A percentile compares a stretch with the other conserved stretches of the same genome.
Conservation (phyloP, 2,797 vertebrate species). For the Leuciscus waleckii region DNA sequence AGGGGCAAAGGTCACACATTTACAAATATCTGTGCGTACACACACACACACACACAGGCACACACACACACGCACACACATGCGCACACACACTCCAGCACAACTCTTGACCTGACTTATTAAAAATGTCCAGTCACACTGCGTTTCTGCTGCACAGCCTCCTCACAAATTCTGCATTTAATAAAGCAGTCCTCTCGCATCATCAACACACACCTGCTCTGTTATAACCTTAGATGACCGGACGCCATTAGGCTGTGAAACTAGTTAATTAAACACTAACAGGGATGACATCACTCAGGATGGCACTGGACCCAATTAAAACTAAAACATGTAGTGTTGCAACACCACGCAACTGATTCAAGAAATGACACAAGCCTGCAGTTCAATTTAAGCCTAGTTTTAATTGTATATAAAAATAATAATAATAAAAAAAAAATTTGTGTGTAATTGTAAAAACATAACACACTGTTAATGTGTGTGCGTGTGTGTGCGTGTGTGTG, state of each 20-base stretch:
- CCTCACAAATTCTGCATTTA: conserved; percentile 2
- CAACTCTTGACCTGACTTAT: not conserved
- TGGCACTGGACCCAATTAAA: conserved; percentile 3
- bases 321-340: not conserved
- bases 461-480: no score
- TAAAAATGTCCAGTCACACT: conserved; percentile 1
- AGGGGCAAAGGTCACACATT: conserved; percentile 23
- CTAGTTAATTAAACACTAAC: not conserved
- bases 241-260: conserved; percentile 4
- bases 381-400: not conserved
- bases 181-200: not conserved
- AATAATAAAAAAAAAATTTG: no score
- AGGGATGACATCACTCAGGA: conserved; percentile 15
- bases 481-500: no score
- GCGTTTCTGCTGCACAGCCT: not conserved
- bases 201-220: conserved; percentile 25
- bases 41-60: not conserved
- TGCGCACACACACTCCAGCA: not conserved
- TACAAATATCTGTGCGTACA: conserved; percentile 10
- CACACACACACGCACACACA: not conserved
- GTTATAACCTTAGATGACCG: conserved; percentile 2
- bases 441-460: not conserved
- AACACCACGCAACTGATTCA: not conserved
- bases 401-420: not conserved
- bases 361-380: not conserved